Conservation (phyloP, 2,113 vertebrate species). For the Tupaia chinensis region DNA sequence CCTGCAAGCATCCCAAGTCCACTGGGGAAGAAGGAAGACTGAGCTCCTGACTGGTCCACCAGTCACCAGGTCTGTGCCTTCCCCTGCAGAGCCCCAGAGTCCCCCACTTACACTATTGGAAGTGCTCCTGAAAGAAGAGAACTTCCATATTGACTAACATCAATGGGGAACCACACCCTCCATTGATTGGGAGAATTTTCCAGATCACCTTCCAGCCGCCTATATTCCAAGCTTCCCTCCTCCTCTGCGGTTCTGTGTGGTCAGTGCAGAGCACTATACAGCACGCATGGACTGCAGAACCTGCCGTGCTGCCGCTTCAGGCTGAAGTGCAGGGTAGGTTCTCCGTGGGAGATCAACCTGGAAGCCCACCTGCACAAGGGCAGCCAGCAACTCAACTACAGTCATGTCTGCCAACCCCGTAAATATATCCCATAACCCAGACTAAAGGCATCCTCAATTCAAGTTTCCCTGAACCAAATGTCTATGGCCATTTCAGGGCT, state of each 20-base stretch:
- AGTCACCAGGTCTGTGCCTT: not conserved
- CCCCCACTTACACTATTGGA: accelerated
- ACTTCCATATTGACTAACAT: accelerated
- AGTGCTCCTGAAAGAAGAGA: not conserved
- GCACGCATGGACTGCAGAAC: accelerated
- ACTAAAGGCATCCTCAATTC: not conserved
- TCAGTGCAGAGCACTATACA: accelerated
- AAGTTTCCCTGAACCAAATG: no score
- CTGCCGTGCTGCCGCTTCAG: not conserved
- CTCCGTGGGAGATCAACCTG: accelerated
- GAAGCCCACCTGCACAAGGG: not conserved
- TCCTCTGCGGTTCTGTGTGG: accelerated
- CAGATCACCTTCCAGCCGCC: no score
- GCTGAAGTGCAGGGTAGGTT: accelerated
- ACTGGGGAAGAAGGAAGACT: accelerated
- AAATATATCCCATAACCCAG: not conserved
- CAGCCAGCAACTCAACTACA: not conserved
- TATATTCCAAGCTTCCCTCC: no score
- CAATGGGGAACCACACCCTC: not conserved
- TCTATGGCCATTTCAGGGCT: not conserved
- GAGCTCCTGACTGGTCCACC: not conserved
- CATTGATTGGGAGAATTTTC: accelerated
- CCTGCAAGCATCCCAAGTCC: not conserved
- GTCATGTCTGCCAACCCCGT: no score
- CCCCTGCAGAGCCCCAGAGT: not conserved